phyloP scores from a whole-genome alignment of 2,888 invertebrate species.

The Agrotis puta region DNA sequence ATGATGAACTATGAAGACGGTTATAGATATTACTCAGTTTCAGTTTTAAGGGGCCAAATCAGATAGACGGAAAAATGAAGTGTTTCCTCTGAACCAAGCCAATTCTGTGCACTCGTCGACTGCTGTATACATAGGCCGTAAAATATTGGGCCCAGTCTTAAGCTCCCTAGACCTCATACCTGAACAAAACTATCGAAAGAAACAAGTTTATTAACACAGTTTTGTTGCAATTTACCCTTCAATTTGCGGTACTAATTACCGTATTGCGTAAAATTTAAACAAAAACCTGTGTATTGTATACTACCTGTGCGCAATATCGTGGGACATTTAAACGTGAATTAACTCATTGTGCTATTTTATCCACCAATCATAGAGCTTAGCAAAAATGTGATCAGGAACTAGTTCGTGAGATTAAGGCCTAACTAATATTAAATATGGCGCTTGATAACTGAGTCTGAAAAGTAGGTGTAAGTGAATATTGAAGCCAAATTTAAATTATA shows the following conservation, averaged over 20 bases:
- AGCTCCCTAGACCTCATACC: background rate
- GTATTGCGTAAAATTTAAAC: conserved; percentile 50
- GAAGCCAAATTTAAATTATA: too few species aligned
- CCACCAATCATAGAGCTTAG: conserved; percentile 40
- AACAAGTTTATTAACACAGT: conserved; percentile 27
- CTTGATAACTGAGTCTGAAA: background rate
- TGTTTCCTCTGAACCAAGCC: background rate
- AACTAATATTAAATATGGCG: background rate
- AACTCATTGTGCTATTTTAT: conserved; percentile 66
- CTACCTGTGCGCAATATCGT: conserved; percentile 61
- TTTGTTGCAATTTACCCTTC: conserved; percentile 57
- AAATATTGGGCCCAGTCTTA: too few species aligned
- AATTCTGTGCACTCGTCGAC: too few species aligned
- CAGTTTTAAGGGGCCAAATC: too few species aligned
- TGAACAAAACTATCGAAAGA: background rate
- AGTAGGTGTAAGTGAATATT: too few species aligned
- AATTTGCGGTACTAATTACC: conserved; percentile 49
- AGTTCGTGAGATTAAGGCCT: conserved; percentile 28
- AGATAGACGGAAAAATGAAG: background rate
- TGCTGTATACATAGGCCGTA: too few species aligned
- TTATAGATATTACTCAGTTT: too few species aligned
- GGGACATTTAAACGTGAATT: conserved; percentile 61
- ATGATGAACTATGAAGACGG: too few species aligned
- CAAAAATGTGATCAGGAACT: conserved; percentile 45
- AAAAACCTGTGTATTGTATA: conserved; percentile 57